These are phyloP conservation scores for Microhierax caerulescens DNA, from an alignment of 2,797 vertebrate genomes.

Conservation along the genomic window DNA sequence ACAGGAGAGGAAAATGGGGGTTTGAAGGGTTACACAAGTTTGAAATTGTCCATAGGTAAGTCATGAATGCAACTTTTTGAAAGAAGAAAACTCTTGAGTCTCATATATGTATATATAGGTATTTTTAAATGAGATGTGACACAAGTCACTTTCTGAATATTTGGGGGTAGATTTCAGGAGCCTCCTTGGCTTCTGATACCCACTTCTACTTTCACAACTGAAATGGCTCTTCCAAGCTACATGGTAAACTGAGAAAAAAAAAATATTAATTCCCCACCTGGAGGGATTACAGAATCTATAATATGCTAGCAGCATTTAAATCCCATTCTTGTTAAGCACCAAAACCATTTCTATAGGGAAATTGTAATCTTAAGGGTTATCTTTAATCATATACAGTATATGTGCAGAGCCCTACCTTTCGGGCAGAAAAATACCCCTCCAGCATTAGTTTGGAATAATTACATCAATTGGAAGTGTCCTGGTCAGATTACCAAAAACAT, in stretches of 20 bases:
- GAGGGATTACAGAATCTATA: slow-evolving; percentile 48
- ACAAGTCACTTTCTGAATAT: slow-evolving; percentile 17
- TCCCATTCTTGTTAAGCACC: slow-evolving; percentile 66
- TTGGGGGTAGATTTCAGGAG: slow-evolving; percentile 28
- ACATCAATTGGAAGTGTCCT: slow-evolving; percentile 15
- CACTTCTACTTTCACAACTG: slow-evolving; percentile 29
- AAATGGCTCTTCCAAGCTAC: slow-evolving; percentile 64
- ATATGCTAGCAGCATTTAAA: slow-evolving; percentile 71
- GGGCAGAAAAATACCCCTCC: slow-evolving; percentile 47
- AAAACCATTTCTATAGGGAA: slow-evolving; percentile 69
- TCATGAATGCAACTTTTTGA: neutral
- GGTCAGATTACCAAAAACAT: neutral
- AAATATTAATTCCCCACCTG: slow-evolving; percentile 43
- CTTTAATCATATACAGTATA: slow-evolving; percentile 59
- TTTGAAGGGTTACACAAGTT: slow-evolving; percentile 25
- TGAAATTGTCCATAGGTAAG: slow-evolving; percentile 24
- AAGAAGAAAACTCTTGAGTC: slow-evolving; percentile 23
- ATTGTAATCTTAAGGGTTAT: slow-evolving; percentile 52
- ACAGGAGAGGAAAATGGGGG: neutral
- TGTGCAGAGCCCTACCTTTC: slow-evolving; percentile 54
- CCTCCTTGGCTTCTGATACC: slow-evolving; percentile 16
- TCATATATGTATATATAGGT: neutral
- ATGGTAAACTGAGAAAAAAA: slow-evolving; percentile 55
- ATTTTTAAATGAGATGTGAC: slow-evolving; percentile 19
- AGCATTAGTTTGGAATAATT: slow-evolving; percentile 47